phyloP scores from a whole-genome alignment of 2,113 vertebrate species.

The Aspidoscelis tigris region DNA sequence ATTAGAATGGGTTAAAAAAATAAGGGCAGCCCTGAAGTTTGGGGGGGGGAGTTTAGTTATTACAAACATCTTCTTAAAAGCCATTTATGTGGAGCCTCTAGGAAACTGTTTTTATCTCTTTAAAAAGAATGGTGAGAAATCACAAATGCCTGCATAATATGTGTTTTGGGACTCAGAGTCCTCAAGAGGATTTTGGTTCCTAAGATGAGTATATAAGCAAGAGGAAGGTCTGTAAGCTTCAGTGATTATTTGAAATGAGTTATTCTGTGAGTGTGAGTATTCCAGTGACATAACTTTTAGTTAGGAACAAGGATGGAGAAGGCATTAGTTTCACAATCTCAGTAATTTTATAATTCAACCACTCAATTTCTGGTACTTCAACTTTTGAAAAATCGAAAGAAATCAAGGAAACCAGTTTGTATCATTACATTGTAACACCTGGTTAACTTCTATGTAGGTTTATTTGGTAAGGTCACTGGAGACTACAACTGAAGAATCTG shows the following conservation, averaged over 20 bases:
- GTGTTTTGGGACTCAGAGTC: background rate
- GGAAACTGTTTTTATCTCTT: constrained; percentile 2
- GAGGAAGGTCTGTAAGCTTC: background rate
- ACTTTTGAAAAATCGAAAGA: background rate
- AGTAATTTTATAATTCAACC: constrained; percentile 22
- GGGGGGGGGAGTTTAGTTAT: background rate
- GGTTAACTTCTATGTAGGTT: constrained; percentile 10
- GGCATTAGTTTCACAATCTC: background rate
- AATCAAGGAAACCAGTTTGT: background rate
- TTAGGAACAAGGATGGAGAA: background rate
- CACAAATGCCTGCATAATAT: background rate
- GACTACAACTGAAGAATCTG: background rate
- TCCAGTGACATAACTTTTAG: background rate
- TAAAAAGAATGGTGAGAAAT: background rate
- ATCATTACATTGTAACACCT: background rate
- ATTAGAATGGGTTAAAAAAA: background rate
- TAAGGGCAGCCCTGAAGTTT: background rate
- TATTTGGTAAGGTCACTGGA: constrained; percentile 32
- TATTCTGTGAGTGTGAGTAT: background rate
- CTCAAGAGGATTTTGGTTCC: background rate
- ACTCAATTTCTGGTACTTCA: constrained; percentile 12
- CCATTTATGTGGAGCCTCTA: background rate
- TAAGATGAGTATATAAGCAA: background rate
- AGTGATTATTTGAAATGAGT: constrained; percentile 3
- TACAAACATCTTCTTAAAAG: background rate